Percentiles rank a stretch among this genome's conserved stretches.
These are phyloP conservation scores for Hybognathus amarus DNA, from an alignment of 2,797 vertebrate genomes.

Conservation along the genomic window DNA sequence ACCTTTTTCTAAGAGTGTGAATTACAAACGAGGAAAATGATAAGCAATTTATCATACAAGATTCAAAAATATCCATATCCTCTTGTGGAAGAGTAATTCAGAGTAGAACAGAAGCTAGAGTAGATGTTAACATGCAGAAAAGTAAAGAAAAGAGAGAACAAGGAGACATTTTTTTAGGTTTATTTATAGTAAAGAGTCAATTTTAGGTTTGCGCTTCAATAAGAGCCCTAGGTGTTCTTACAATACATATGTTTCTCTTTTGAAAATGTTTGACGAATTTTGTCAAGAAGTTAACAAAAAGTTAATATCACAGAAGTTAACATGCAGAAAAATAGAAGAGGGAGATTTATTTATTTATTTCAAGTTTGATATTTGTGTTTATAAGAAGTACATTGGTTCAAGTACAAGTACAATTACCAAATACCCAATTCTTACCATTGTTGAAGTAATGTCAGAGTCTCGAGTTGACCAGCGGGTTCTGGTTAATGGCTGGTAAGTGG, in stretches of 20 bases:
- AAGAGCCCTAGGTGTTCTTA: slow-evolving; percentile 27
- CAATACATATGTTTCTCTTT: slow-evolving; percentile 3
- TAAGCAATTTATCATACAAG: neutral
- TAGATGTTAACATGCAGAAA: neutral
- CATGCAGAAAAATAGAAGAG: neutral
- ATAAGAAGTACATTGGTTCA: neutral
- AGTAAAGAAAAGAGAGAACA: neutral
- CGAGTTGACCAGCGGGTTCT: slow-evolving; percentile 51
- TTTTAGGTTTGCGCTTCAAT: neutral
- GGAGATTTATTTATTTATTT: too few species aligned
- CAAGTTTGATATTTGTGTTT: neutral
- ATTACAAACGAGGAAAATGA: neutral
- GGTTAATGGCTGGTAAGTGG: slow-evolving; percentile 72
- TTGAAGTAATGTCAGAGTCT: slow-evolving; percentile 39
- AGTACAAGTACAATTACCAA: too few species aligned
- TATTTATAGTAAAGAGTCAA: slow-evolving; percentile 1
- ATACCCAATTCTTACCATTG: slow-evolving; percentile 9
- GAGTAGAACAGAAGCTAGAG: neutral
- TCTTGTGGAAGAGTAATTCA: neutral
- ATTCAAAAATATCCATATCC: neutral
- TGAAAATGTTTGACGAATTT: slow-evolving; percentile 23
- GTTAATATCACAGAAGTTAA: neutral
- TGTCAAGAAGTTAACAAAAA: neutral
- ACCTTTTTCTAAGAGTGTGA: too few species aligned
- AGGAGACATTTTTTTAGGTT: neutral